Evolutionary conservation across 2,888 invertebrate genomes (phyloP).

Genomic region (Mythimna lalbum): DNA sequence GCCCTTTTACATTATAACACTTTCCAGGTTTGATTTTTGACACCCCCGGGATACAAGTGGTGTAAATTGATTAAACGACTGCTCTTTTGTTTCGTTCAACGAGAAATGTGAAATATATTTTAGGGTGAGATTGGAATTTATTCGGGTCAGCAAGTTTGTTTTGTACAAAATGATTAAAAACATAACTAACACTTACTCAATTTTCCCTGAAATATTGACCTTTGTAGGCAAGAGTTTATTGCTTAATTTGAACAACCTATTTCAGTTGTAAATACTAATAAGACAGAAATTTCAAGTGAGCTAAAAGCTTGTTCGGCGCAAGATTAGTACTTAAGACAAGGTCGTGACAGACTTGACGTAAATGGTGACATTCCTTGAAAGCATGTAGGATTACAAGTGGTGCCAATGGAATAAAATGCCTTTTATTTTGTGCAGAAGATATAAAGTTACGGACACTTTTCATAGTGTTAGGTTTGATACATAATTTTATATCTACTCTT

Average conservation of each 20-base stretch:
- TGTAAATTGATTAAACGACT: slow-evolving; percentile 49
- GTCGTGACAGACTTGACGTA: background rate
- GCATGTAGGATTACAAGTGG: background rate
- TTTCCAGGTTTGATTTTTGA: slow-evolving; percentile 51
- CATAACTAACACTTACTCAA: slow-evolving; percentile 10
- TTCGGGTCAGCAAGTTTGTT: slow-evolving; percentile 34
- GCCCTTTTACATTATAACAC: slow-evolving; percentile 42
- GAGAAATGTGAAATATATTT: slow-evolving; percentile 32
- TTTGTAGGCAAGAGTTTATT: background rate
- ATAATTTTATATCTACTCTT: too few relatives aligned
- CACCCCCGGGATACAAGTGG: slow-evolving; percentile 33
- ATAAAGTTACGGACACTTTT: too few relatives aligned
- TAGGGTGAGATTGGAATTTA: slow-evolving; percentile 31
- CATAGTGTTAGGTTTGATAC: too few relatives aligned
- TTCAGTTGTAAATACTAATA: background rate
- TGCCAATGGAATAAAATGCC: background rate
- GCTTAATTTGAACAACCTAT: background rate
- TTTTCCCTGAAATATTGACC: slow-evolving; percentile 14
- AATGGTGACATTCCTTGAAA: slow-evolving; percentile 2
- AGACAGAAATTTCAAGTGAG: background rate
- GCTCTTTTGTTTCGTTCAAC: slow-evolving; percentile 46
- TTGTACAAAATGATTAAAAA: slow-evolving; percentile 34
- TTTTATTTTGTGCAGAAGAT: too few relatives aligned
- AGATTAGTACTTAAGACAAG: slow-evolving; percentile 2
- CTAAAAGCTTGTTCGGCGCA: background rate